Evolutionary conservation across 2,797 vertebrate genomes (phyloP).

Genomic region (Melopsittacus undulatus): DNA sequence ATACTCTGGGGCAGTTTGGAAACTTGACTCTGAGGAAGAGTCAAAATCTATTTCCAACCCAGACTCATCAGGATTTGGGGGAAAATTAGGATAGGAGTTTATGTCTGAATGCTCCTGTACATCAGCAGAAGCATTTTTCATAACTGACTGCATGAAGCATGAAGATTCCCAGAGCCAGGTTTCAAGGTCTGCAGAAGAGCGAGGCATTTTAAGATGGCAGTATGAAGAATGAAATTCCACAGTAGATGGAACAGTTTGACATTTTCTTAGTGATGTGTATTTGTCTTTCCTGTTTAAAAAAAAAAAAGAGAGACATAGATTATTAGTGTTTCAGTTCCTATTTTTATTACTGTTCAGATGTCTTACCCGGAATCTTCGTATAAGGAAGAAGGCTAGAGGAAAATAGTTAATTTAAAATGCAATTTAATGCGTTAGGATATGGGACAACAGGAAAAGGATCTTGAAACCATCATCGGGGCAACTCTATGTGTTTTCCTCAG

Average conservation of each 20-base stretch:
- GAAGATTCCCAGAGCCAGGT: conserved; percentile 79
- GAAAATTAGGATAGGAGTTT: neutral
- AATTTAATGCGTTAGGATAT: neutral
- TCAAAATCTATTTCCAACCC: conserved; percentile 57
- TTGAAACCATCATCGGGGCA: neutral
- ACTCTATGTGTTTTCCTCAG: neutral
- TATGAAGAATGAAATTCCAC: conserved; percentile 30
- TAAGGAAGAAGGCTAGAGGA: neutral
- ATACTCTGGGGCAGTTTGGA: conserved; percentile 63
- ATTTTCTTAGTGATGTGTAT: conserved; percentile 71
- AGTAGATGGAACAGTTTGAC: conserved; percentile 64
- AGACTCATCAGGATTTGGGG: conserved; percentile 42
- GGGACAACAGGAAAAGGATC: neutral
- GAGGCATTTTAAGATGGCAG: conserved; percentile 60
- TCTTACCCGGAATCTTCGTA: neutral
- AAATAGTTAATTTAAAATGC: neutral
- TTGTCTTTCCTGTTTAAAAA: conserved; percentile 65
- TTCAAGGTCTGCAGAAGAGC: conserved; percentile 76
- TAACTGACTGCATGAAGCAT: conserved; percentile 3
- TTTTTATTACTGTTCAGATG: neutral
- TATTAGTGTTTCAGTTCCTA: neutral
- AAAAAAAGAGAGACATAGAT: neutral
- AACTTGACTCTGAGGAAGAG: conserved; percentile 65
- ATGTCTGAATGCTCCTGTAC: neutral
- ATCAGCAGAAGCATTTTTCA: neutral